Evolutionary conservation across 2,113 vertebrate species (phyloP).

Genomic region (Platichthys stellatus): DNA sequence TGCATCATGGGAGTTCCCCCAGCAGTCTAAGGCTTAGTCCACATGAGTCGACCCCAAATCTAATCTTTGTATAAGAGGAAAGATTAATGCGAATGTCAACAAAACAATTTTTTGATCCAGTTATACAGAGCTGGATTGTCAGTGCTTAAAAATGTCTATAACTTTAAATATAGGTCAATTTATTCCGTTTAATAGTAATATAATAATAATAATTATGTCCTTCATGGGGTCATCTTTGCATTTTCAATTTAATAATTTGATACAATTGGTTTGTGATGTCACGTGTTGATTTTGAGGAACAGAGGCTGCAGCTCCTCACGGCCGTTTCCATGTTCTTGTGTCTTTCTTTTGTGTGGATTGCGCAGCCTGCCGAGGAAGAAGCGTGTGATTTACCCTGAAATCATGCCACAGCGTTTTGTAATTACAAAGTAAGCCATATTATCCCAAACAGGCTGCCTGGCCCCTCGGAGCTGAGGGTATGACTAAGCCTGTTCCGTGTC

Average conservation of each 20-base stretch:
- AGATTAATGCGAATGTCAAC: too few relatives aligned
- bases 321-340: conserved; percentile 9
- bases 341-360: conserved; percentile 31
- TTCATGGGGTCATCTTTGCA: not conserved
- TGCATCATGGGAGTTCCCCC: too few relatives aligned
- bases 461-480: conserved; percentile 53
- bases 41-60: too few relatives aligned
- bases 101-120: too few relatives aligned
- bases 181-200: too few relatives aligned
- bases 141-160: too few relatives aligned
- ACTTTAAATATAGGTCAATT: too few relatives aligned
- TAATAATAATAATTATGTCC: too few relatives aligned
- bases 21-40: too few relatives aligned
- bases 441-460: conserved; percentile 58
- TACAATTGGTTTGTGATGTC: not conserved
- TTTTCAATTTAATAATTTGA: not conserved
- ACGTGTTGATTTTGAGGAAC: not conserved
- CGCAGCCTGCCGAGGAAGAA: conserved; percentile 7
- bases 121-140: too few relatives aligned
- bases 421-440: conserved; percentile 71
- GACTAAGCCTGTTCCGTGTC: conserved; percentile 65
- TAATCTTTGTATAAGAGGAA: too few relatives aligned
- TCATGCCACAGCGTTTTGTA: conserved; percentile 58
- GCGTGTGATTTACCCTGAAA: conserved; percentile 64
- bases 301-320: not conserved